Evolutionary conservation across 2,888 invertebrate species (phyloP).

Genomic region (Lochmaea capreae): DNA sequence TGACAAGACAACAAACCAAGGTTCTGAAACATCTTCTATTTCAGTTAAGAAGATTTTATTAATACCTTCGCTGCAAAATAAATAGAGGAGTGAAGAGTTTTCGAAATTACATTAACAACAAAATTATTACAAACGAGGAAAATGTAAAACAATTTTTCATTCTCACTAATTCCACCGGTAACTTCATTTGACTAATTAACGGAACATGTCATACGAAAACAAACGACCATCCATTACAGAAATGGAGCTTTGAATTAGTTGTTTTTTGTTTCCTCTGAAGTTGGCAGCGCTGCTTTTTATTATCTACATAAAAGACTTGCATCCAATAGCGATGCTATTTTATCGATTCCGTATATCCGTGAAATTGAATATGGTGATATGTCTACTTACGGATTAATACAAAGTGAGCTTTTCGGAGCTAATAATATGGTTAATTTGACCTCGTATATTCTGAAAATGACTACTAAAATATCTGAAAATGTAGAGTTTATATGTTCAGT

Average conservation of each 20-base stretch:
- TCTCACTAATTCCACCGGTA: background rate
- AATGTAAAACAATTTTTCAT: background rate
- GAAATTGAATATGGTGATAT: slow-evolving; percentile 3
- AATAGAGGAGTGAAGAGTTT: too few relatives aligned
- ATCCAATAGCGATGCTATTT: background rate
- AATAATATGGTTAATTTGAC: background rate
- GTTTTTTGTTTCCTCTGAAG: background rate
- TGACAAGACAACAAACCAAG: too few relatives aligned
- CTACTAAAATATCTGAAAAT: too few relatives aligned
- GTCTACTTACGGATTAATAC: background rate
- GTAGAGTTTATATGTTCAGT: too few relatives aligned
- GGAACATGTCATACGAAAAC: background rate
- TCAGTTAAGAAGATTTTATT: too few relatives aligned
- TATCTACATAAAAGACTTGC: background rate
- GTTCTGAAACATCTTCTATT: too few relatives aligned
- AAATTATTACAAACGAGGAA: too few relatives aligned
- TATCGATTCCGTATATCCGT: background rate
- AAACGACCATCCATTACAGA: background rate
- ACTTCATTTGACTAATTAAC: slow-evolving; percentile 7
- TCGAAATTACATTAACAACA: too few relatives aligned
- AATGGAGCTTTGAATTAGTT: background rate
- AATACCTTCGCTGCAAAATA: too few relatives aligned
- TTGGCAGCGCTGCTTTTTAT: background rate
- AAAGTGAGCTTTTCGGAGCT: background rate
- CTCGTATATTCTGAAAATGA: too few relatives aligned